Percentiles rank a stretch among this genome's conserved stretches.
Evolutionary conservation across 2,113 vertebrate species (phyloP).

Genomic region (Plecturocebus donacophilus): DNA sequence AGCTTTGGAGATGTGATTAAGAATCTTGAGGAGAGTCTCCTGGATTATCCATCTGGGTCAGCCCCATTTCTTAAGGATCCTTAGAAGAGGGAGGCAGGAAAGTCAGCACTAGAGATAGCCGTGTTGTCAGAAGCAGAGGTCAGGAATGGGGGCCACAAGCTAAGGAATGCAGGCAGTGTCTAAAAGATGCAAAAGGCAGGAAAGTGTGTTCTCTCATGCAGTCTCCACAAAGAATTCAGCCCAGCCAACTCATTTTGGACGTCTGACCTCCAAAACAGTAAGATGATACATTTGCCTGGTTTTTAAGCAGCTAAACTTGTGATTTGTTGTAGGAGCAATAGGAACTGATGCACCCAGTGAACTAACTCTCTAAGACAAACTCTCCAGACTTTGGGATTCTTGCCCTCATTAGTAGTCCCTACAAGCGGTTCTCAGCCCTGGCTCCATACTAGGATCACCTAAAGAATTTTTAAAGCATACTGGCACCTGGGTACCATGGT

Average conservation of each 20-base stretch:
- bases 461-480: neutral
- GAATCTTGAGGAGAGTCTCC: neutral
- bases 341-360: neutral
- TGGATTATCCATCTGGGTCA: neutral
- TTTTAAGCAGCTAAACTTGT: neutral
- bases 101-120: neutral
- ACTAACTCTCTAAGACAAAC: neutral
- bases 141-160: too few species aligned
- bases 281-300: neutral
- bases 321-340: neutral
- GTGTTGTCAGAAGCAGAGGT: neutral
- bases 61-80: neutral
- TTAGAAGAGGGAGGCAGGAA: neutral
- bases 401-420: neutral
- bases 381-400: neutral
- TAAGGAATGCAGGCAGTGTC: fast-evolving
- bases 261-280: neutral
- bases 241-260: neutral
- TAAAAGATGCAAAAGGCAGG: neutral
- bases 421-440: neutral
- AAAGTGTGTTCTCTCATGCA: neutral
- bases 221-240: neutral
- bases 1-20: neutral
- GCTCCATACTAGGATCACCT: neutral
- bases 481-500: neutral